A percentile compares a stretch with the other conserved stretches of the same genome.
Conservation (phyloP, 92 coral and sea anemone genomes). For the Pocillopora meandrina region DNA sequence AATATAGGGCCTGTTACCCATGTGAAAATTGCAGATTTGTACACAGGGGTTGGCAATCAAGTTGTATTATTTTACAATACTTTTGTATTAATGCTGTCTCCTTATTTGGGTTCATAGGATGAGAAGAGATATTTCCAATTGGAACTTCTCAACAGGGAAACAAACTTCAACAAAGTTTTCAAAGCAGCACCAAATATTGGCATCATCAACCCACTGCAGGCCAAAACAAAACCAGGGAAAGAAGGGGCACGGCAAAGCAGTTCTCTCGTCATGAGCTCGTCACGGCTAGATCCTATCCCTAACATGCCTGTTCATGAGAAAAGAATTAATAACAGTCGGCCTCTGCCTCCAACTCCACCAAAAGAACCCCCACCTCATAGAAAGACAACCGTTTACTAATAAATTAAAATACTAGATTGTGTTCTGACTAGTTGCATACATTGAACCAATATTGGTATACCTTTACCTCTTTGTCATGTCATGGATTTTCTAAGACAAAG, state of each 20-base stretch:
- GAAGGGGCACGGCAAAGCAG: slow-evolving; percentile 42
- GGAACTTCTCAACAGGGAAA: slow-evolving; percentile 95
- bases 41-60: too few relatives aligned
- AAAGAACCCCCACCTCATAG: slow-evolving; percentile 74
- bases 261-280: slow-evolving; percentile 68
- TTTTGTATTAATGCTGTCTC: background rate
- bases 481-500: too few relatives aligned
- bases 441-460: too few relatives aligned
- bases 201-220: slow-evolving; percentile 90
- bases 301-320: slow-evolving; percentile 92
- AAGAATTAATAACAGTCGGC: slow-evolving; percentile 79
- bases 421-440: background rate
- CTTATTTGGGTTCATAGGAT: slow-evolving; percentile 58
- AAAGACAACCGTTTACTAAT: slow-evolving; percentile 79
- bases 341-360: slow-evolving; percentile 98
- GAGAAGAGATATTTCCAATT: slow-evolving; percentile 95
- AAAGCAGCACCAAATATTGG: slow-evolving; percentile 90
- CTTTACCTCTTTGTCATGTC: too few relatives aligned
- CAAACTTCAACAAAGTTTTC: slow-evolving; percentile 98
- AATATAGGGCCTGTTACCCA: too few relatives aligned
- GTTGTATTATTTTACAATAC: too few relatives aligned
- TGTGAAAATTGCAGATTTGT: too few relatives aligned
- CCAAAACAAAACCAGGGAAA: slow-evolving; percentile 86
- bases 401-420: background rate
- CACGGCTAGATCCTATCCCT: slow-evolving; percentile 94